phyloP scores from a whole-genome alignment of 30 jellyfish, hydroid and myxozoan genomes.

The Mastigias papua region DNA sequence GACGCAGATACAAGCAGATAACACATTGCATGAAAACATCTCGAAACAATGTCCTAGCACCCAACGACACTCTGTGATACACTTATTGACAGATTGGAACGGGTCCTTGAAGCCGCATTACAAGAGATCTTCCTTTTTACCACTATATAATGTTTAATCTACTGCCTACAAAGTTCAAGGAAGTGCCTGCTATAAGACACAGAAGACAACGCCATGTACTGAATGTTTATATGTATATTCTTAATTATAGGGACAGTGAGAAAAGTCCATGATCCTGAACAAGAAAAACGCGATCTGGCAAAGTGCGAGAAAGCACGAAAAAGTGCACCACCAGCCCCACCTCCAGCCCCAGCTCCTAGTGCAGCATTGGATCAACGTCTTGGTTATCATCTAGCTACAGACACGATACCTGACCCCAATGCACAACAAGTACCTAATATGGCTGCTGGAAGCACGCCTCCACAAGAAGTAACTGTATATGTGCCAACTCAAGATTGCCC shows the following conservation, averaged over 20 bases:
- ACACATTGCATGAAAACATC: too few relatives aligned
- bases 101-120: too few relatives aligned
- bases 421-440: conserved; percentile 24
- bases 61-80: too few relatives aligned
- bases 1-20: too few relatives aligned
- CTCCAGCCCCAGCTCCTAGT: conserved; percentile 91
- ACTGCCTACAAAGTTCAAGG: too few relatives aligned
- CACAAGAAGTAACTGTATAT: conserved; percentile 13
- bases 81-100: too few relatives aligned
- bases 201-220: too few relatives aligned
- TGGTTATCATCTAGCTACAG: conserved; percentile 92
- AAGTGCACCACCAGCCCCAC: conserved; percentile 85
- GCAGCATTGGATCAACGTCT: conserved; percentile 85
- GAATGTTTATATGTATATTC: too few relatives aligned
- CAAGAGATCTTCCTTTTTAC: too few relatives aligned
- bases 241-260: conserved; percentile 72
- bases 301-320: conserved; percentile 86
- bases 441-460: conserved; percentile 22
- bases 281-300: conserved; percentile 67
- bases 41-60: too few relatives aligned
- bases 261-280: conserved; percentile 80
- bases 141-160: too few relatives aligned
- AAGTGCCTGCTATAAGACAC: too few relatives aligned
- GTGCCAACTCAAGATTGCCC: conserved; percentile 28
- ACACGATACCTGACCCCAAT: conserved; percentile 81